Evolutionary conservation across 2,113 vertebrate species (phyloP).

Genomic region (Pseudopipra pipra): DNA sequence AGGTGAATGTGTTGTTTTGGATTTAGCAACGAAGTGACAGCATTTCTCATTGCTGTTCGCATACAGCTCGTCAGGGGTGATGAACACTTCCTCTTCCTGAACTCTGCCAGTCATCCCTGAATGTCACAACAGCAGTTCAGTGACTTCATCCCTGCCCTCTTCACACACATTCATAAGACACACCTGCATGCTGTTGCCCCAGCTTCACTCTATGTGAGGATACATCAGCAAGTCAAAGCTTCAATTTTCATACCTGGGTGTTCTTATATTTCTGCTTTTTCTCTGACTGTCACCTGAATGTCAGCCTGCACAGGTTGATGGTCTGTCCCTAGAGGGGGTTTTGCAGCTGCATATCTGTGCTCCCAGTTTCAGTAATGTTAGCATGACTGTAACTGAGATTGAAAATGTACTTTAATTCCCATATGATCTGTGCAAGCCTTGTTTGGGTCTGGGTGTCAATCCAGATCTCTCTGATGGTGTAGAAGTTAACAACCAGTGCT

Average conservation of each 20-base stretch:
- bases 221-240: background rate
- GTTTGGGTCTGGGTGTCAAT: background rate
- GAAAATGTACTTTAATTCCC: background rate
- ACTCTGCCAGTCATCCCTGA: background rate
- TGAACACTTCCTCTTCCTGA: background rate
- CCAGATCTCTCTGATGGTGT: background rate
- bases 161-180: background rate
- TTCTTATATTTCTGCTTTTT: background rate
- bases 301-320: background rate
- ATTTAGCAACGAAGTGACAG: slow-evolving; percentile 18
- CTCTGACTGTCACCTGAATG: background rate
- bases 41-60: background rate
- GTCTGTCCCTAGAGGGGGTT: background rate
- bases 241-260: background rate
- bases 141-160: background rate
- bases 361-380: background rate
- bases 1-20: slow-evolving; percentile 27
- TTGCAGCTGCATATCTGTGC: background rate
- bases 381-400: background rate
- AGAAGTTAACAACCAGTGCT: background rate
- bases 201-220: background rate
- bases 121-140: background rate
- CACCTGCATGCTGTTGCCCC: background rate
- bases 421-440: background rate
- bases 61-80: background rate